These are phyloP conservation scores for Pristionchus arcanus DNA, from an alignment of 2,888 invertebrate species.

Conservation along the genomic window DNA sequence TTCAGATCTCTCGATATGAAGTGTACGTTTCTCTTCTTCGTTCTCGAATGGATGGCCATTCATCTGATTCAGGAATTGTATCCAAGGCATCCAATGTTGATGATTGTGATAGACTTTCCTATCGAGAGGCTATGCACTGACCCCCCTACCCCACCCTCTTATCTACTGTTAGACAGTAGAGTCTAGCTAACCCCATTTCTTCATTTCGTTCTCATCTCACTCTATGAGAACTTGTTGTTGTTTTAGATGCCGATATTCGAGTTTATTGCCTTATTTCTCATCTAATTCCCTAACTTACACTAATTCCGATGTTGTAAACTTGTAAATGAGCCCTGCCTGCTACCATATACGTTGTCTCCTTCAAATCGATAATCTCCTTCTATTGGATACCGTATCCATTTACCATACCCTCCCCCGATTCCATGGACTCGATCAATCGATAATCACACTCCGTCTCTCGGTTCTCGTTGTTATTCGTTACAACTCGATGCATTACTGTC, in stretches of 20 bases:
- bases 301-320: conserved; percentile 43
- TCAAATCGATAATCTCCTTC: conserved; percentile 41
- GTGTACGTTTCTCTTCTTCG: conserved; percentile 41
- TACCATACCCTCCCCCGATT: conserved; percentile 41
- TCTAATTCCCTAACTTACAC: neutral
- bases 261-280: neutral
- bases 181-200: neutral
- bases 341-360: neutral
- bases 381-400: conserved; percentile 36
- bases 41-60: conserved; percentile 17
- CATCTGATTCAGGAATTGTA: conserved; percentile 50
- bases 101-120: conserved; percentile 48
- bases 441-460: conserved; percentile 39
- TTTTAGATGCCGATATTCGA: conserved; percentile 23
- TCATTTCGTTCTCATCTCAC: neutral
- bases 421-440: conserved; percentile 17
- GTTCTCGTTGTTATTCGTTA: conserved; percentile 38
- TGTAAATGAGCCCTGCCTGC: conserved; percentile 33
- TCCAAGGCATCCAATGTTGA: conserved; percentile 52
- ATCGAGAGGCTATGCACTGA: conserved; percentile 53
- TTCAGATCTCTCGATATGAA: conserved; percentile 54
- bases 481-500: conserved; percentile 32
- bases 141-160: neutral
- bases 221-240: neutral
- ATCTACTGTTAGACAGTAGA: conserved; percentile 17